Evolutionary conservation across 2,888 invertebrate species (phyloP).

Genomic region (Microplitis deprimator): DNA sequence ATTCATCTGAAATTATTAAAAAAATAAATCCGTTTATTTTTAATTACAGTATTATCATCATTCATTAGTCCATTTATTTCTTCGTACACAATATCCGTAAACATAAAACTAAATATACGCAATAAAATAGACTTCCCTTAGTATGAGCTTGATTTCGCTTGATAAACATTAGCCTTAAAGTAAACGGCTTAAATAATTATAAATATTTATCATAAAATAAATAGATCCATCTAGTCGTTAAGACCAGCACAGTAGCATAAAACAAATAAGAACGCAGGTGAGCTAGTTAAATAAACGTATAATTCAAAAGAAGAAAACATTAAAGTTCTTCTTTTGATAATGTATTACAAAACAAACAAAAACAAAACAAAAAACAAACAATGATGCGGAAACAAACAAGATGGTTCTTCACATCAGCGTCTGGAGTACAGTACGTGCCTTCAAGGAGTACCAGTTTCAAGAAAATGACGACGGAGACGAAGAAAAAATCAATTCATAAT

Average conservation of each 20-base stretch:
- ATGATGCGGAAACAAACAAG: slow-evolving; percentile 19
- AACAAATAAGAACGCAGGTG: slow-evolving; percentile 11
- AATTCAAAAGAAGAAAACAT: background rate
- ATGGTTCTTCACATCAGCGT: slow-evolving; percentile 28
- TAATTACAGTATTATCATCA: too few relatives aligned
- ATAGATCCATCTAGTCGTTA: slow-evolving; percentile 16
- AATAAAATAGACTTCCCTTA: too few relatives aligned
- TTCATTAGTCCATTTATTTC: too few relatives aligned
- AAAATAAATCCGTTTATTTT: too few relatives aligned
- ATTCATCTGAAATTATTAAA: too few relatives aligned
- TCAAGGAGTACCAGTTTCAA: slow-evolving; percentile 34
- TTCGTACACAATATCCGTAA: too few relatives aligned
- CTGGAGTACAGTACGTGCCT: slow-evolving; percentile 25
- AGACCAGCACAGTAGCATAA: slow-evolving; percentile 1
- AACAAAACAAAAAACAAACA: background rate
- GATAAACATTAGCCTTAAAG: too few relatives aligned
- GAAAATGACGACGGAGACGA: slow-evolving; percentile 23
- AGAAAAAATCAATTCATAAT: slow-evolving; percentile 63
- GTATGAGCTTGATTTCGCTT: too few relatives aligned
- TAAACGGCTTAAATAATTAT: too few relatives aligned
- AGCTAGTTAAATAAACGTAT: slow-evolving; percentile 11
- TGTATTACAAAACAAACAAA: background rate
- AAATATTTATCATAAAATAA: background rate
- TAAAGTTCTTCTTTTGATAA: slow-evolving; percentile 21
- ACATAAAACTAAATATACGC: too few relatives aligned